A percentile compares a stretch with the other conserved stretches of the same genome.
Evolutionary conservation across 2,797 vertebrate genomes (phyloP).

Genomic region (Phataginus tricuspis): DNA sequence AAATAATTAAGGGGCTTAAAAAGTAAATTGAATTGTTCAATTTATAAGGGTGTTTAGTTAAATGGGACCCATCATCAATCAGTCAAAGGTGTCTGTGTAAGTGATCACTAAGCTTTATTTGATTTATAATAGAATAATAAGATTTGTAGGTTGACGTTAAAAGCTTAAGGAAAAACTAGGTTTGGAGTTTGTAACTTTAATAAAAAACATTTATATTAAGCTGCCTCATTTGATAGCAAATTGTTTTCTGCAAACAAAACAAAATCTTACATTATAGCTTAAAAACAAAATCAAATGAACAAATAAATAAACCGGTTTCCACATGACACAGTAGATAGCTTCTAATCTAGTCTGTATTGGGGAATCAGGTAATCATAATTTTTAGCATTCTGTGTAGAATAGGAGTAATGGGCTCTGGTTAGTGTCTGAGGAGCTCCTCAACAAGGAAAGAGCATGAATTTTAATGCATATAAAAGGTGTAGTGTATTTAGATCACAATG

Average conservation of each 20-base stretch:
- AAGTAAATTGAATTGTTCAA: not conserved
- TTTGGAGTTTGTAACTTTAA: slow-evolving; percentile 7
- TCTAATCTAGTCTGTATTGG: not conserved
- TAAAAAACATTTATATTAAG: not conserved
- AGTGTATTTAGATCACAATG: not conserved
- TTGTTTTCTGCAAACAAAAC: not conserved
- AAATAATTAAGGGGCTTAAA: not conserved
- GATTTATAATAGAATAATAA: not conserved
- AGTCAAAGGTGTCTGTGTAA: not conserved
- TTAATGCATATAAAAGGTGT: not conserved
- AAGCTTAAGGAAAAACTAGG: not conserved
- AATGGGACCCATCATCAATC: not conserved
- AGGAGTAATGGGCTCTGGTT: not conserved
- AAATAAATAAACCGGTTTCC: not conserved
- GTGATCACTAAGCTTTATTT: slow-evolving; percentile 3
- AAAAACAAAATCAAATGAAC: not conserved
- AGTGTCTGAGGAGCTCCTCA: not conserved
- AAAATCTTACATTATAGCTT: not conserved
- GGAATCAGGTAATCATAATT: not conserved
- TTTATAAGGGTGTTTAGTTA: slow-evolving; percentile 29
- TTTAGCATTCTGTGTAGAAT: not conserved
- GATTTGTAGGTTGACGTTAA: not conserved
- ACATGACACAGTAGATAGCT: not conserved
- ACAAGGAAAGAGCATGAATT: not conserved
- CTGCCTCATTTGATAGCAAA: not conserved